Evolutionary conservation across 2,113 vertebrate species (phyloP).

Genomic region (Triplophysa tibetana): DNA sequence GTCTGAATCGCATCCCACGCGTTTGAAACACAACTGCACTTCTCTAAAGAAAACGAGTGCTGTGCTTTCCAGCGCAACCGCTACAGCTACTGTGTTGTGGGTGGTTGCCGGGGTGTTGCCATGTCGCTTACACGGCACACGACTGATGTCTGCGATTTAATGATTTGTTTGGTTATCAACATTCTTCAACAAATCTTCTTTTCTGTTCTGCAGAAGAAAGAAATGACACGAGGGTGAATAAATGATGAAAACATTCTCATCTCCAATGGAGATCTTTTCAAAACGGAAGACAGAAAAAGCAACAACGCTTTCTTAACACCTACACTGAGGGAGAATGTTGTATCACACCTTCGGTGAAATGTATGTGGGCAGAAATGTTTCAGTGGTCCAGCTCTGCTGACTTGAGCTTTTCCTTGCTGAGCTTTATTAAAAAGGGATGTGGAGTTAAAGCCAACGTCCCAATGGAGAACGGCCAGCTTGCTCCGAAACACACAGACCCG

Average conservation of each 20-base stretch:
- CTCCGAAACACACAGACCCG: background rate
- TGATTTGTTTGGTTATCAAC: too few relatives aligned
- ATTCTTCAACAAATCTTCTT: too few relatives aligned
- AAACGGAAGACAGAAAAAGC: too few relatives aligned
- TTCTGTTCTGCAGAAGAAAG: too few relatives aligned
- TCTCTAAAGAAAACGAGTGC: background rate
- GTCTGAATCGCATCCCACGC: background rate
- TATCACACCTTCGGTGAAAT: background rate
- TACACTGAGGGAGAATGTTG: background rate
- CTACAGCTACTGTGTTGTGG: background rate
- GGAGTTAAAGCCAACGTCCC: conserved; percentile 36
- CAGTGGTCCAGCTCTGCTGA: conserved; percentile 25
- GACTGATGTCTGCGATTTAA: too few relatives aligned
- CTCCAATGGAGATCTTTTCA: too few relatives aligned
- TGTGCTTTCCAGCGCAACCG: background rate
- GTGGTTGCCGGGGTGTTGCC: too few relatives aligned
- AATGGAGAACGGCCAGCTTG: conserved; percentile 24
- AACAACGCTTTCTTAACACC: background rate
- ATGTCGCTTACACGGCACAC: too few relatives aligned
- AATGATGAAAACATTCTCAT: too few relatives aligned
- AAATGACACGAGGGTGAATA: too few relatives aligned
- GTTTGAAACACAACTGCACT: background rate
- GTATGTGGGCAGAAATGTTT: conserved; percentile 1
- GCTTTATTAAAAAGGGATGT: conserved; percentile 42
- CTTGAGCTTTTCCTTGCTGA: conserved; percentile 16